Base-by-base conservation (phyloP, 1,140 invertebrate genomes). In the Orussus abietinus region DNA sequence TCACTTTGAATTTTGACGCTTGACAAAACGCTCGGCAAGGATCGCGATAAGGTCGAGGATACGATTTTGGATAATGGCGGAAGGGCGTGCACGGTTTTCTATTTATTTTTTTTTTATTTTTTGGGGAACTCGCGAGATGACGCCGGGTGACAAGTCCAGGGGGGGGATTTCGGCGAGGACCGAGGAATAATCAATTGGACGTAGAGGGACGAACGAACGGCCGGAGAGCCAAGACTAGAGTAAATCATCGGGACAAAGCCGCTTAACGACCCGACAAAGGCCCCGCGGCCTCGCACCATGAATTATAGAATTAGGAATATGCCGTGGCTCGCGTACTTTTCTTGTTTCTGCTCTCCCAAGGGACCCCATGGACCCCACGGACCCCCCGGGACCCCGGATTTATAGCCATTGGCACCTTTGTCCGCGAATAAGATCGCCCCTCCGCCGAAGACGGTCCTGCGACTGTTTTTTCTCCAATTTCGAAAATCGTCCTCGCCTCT, bases 191-290 rank as follows among this genome's bases (percentile, higher is more conserved):
- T 69, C 66, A 66, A 67, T 69, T 63, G 64, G 57, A 62, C 38
- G 56, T 50, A 58, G 56, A 45, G 20, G 37, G 29, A 38, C 19
- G 25, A 39, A 44, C 36, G 46, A 40, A 30, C 36, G 26, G 41
- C 22, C 28, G 5, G 29, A 31, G 57, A 55, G 54, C 55, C 62
- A 59, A 64, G 58, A 66, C 56, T 62, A 50, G 56, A 57, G 66
- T 70, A 70, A 69, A 70, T 70, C 66, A 70, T 61, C 47, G 45
- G 59, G 64, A 67, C 66, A 70, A 70, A 69, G 63, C 63, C 55
- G 66, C 67, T 70, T 70, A 70, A 69, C 67, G 64, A 69, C 55
- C 67, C 66, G 66, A 70, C 66, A 70, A 70, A 70, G 65, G 57
- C 49, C 31, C 34, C 50, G 50, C 54, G 53, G 52, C 51, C 57